These are phyloP conservation scores for Rhynchotus rufescens DNA, from an alignment of 2,797 vertebrate genomes.

Conservation along the genomic window DNA sequence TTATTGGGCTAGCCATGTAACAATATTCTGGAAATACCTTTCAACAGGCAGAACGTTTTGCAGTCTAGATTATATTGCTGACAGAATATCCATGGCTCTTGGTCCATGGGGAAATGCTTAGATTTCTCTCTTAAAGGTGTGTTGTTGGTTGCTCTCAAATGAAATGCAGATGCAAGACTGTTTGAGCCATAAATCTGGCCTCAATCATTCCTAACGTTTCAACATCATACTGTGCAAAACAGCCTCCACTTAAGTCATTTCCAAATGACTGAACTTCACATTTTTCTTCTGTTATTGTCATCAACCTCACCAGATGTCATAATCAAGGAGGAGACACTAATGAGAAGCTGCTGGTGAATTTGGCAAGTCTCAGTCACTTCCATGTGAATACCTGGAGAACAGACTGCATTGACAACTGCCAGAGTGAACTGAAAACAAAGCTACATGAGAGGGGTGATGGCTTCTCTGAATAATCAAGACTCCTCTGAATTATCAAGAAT, in stretches of 20 bases:
- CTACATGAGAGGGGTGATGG: background rate
- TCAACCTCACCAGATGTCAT: slow-evolving; percentile 52
- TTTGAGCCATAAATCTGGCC: slow-evolving; percentile 55
- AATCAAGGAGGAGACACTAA: slow-evolving; percentile 58
- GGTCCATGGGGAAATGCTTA: slow-evolving; percentile 49
- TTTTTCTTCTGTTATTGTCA: slow-evolving; percentile 65
- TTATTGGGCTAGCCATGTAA: background rate
- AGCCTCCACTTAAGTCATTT: slow-evolving; percentile 29
- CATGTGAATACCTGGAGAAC: slow-evolving; percentile 30
- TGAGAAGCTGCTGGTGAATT: slow-evolving; percentile 57
- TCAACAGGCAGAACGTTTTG: background rate
- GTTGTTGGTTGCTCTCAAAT: slow-evolving; percentile 43
- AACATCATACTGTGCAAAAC: slow-evolving; percentile 50
- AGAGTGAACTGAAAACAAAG: background rate
- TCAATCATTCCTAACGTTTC: slow-evolving; percentile 58
- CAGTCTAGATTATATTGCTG: slow-evolving; percentile 10
- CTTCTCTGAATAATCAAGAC: background rate
- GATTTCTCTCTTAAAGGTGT: slow-evolving; percentile 8
- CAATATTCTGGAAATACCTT: background rate
- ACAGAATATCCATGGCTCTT: slow-evolving; percentile 23
- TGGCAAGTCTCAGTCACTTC: slow-evolving; percentile 30
- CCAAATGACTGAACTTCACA: slow-evolving; percentile 42
- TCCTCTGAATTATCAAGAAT: background rate
- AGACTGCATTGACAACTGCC: background rate
- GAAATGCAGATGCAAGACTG: slow-evolving; percentile 59